phyloP scores from a whole-genome alignment of 1,140 invertebrate species.

The Temnothorax nylanderi region DNA sequence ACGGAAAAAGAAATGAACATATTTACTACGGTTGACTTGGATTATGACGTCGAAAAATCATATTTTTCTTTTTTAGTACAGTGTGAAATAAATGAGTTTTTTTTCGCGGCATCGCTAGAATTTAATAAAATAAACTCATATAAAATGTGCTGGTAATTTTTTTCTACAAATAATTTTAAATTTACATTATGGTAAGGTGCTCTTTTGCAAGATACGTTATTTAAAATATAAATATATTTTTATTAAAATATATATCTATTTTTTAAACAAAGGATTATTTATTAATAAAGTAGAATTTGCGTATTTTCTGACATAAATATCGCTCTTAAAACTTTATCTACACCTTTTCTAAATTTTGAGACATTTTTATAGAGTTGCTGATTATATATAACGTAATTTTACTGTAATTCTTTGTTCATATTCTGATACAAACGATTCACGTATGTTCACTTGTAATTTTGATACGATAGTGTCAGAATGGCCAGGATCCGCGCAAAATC shows the following conservation, averaged over 20 bases:
- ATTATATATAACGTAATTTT: background rate
- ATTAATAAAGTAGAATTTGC: background rate
- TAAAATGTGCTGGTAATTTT: background rate
- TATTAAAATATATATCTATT: background rate
- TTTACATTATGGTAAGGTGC: background rate
- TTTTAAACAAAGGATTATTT: background rate
- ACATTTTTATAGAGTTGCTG: background rate
- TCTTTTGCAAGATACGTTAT: background rate
- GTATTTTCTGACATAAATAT: background rate
- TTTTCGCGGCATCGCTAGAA: background rate
- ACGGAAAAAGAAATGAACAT: conserved; percentile 12
- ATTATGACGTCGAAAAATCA: conserved; percentile 12
- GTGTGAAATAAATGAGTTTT: conserved; percentile 29
- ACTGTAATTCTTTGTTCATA: background rate
- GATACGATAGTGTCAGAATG: background rate
- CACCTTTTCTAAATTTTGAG: background rate
- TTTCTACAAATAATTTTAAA: conserved; percentile 5
- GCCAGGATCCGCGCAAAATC: background rate
- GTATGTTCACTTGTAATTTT: background rate
- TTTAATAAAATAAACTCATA: conserved; percentile 1
- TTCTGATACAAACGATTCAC: background rate
- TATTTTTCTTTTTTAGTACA: background rate
- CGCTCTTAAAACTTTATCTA: background rate
- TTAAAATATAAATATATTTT: background rate
- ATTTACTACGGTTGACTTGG: background rate